These are phyloP conservation scores for Diadema setosum DNA, from an alignment of 35 echinoderm and acorn worm species.

Conservation along the genomic window DNA sequence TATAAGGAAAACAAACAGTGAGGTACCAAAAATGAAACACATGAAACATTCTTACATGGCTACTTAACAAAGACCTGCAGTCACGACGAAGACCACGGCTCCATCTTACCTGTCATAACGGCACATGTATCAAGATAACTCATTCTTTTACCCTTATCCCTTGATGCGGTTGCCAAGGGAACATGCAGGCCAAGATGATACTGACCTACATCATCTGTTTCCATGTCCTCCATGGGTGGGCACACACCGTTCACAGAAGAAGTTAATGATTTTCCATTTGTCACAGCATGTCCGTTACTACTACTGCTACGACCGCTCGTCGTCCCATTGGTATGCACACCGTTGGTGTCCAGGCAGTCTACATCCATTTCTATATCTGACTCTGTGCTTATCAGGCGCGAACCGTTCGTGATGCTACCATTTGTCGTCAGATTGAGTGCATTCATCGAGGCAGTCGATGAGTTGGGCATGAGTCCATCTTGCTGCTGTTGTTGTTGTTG, in stretches of 20 bases:
- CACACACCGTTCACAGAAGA: slow-evolving; percentile 81
- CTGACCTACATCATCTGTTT: slow-evolving; percentile 92
- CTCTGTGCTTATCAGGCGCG: background rate
- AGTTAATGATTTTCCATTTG: background rate
- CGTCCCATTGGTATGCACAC: slow-evolving; percentile 17
- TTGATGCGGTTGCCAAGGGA: too few relatives aligned
- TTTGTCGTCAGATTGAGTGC: slow-evolving; percentile 68
- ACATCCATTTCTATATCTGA: slow-evolving; percentile 69
- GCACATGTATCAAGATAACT: too few relatives aligned
- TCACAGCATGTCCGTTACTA: slow-evolving; percentile 48
- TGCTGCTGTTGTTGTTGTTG: slow-evolving; percentile 36
- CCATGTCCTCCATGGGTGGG: slow-evolving; percentile 79
- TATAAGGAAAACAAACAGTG: too few relatives aligned
- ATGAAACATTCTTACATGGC: too few relatives aligned
- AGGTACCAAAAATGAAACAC: too few relatives aligned
- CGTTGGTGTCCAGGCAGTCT: slow-evolving; percentile 23
- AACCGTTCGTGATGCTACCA: slow-evolving; percentile 84
- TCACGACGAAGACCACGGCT: too few relatives aligned
- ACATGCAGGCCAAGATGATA: background rate
- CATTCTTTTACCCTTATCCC: background rate
- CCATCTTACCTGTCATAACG: too few relatives aligned
- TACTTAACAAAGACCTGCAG: too few relatives aligned
- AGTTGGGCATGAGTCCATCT: background rate
- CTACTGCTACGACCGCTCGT: background rate
- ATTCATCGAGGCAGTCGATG: slow-evolving; percentile 65